Evolutionary conservation across 1,140 invertebrate genomes (phyloP), one percentile per base, ranked within the genome.

Genomic region (Saccostrea glomerata): DNA sequence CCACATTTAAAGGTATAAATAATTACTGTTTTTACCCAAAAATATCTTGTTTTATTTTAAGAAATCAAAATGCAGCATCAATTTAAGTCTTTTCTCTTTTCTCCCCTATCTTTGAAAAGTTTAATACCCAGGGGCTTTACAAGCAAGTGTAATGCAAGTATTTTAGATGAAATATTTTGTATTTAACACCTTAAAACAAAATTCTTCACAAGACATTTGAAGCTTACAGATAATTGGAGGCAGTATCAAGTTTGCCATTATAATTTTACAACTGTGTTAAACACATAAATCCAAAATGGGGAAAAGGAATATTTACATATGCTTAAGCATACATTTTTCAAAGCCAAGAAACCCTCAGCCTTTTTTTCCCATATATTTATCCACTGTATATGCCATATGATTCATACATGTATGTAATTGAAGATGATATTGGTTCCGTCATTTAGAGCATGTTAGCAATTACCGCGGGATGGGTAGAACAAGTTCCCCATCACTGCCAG

Each of bases 401-500:
- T 77, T 77, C 70, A 77, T 77, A 17, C 70, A 77, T 36, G 23
- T 30, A 77, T 36, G 30, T 36, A 15, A 77, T 77, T 77, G 23
- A 15, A 17, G 47, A 36, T 15, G 25, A 77, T 77, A 77, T 77
- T 77, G 70, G 13, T 30, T 2, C 11, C 30, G 70, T 77, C 70
- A 77, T 12, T 15, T 77, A 77, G 23, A 30, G 70, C 70, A 77
- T 77, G 70, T 77, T 30, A 77, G 70, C 70, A 77, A 77, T 77
- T 77, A 77, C 70, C 30, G 11, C 30, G 11, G 70, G 70, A 77
- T 15, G 70, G 25, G 70, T 25, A 77, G 15, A 47, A 77, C 70
- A 77, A 77, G 70, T 36, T 77, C 70, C 12, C 25, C 23, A 30
- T 77, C 70, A 77, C 70, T 17, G 25, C 66, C 25, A 11, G 12